Evolutionary conservation across 2,888 invertebrate genomes (phyloP), one percentile per base, ranked within the genome.

Genomic region (Mechanitis messenoides): DNA sequence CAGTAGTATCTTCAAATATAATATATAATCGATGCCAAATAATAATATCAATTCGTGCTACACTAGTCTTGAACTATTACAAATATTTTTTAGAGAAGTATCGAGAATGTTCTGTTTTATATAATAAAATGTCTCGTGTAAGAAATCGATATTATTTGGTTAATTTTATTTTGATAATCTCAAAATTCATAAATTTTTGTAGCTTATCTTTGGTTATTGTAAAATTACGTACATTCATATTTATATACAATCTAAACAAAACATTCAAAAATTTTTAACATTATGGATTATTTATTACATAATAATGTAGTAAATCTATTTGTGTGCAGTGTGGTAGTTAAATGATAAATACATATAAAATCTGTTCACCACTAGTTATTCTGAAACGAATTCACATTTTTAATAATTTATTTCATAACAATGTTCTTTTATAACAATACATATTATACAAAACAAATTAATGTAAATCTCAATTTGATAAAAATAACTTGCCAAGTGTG

Each of bases 181-280:
- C 7, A 38, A 38, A 38, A 38, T 38, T 6, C 4, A 9, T 42
- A 9, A 42, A 12, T 11, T 28, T 28, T 42, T 54, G 35, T 46
- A 46, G 50, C 1, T 57, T 45, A 53, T 57, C 53, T 33, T 57
- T 46, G 54, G 53, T 57, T 53, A 57, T 46, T 59, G 38, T 57
- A 57, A 9, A 31, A 35, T 57, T 45, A 47, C 20, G 46, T 57
- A 55, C 61, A 58, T 62, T 62, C 55, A 42, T 62, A 62, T 58
- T 61, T 62, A 28, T 55, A 55, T 31, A 47, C 38, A 11, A 33
- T 20, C 20, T 20, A 20, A 20, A 20, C 20, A 20, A 20, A 20
- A 20, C 20, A 20, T 20, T 20, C 20, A 20, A 20, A 20, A 20
- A 20, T 20, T 20, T 20, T 20, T 20, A 20, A 20, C 20, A 20